Conservation (phyloP, 2,113 vertebrate species). For the Bungarus multicinctus region DNA sequence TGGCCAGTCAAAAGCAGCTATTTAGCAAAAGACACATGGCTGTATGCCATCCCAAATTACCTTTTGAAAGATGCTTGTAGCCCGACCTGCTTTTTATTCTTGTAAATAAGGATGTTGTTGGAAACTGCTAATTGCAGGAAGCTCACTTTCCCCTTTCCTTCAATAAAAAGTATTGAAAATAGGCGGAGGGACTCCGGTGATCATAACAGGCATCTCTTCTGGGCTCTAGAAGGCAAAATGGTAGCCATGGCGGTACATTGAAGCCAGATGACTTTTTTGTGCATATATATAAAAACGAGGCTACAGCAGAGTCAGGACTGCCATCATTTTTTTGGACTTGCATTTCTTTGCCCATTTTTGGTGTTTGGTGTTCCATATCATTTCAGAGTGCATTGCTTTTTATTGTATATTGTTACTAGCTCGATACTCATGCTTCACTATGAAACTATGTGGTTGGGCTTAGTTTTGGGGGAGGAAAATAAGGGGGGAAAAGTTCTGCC, state of each 20-base stretch:
- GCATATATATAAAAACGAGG: too few species aligned
- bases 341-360: neutral
- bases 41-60: neutral
- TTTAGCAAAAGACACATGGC: neutral
- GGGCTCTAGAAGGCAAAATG: neutral
- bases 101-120: too few species aligned
- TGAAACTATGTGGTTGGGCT: too few species aligned
- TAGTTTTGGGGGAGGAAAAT: too few species aligned
- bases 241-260: too few species aligned
- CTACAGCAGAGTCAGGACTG: neutral
- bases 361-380: neutral
- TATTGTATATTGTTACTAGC: neutral
- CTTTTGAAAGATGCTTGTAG: neutral
- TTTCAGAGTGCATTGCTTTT: neutral
- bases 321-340: neutral
- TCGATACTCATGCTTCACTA: too few species aligned
- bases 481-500: too few species aligned
- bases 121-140: neutral
- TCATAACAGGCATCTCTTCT: neutral
- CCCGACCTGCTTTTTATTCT: neutral
- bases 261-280: neutral
- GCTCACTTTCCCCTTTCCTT: neutral
- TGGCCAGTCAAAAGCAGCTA: neutral
- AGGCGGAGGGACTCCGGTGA: neutral
- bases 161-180: neutral